Conservation (phyloP, 1,140 invertebrate genomes). For the Drosophila parvula region DNA sequence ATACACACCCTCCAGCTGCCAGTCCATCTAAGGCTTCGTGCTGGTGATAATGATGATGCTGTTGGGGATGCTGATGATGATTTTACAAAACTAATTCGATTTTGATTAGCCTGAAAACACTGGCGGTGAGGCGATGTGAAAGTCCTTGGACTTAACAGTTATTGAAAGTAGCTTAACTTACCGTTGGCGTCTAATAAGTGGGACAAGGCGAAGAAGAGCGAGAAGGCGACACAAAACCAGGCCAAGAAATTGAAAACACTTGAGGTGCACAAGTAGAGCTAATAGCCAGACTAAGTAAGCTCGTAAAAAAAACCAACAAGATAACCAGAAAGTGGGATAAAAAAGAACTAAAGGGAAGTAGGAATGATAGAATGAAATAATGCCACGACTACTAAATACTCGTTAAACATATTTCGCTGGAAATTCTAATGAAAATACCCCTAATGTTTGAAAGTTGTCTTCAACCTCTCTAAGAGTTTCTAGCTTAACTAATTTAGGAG, state of each 20-base stretch:
- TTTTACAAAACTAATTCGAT: slow-evolving; percentile 72
- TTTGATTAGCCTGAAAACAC: slow-evolving; percentile 66
- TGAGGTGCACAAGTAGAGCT: slow-evolving; percentile 41
- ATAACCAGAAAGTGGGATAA: not conserved
- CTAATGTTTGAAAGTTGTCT: not conserved
- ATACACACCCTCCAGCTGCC: not conserved
- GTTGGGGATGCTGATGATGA: slow-evolving; percentile 56
- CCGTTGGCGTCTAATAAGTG: slow-evolving; percentile 32
- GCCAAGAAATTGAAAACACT: slow-evolving; percentile 54
- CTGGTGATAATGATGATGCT: slow-evolving; percentile 21
- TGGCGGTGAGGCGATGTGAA: not conserved
- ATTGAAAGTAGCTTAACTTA: slow-evolving; percentile 62
- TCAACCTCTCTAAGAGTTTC: too few species aligned
- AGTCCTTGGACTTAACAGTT: slow-evolving; percentile 46
- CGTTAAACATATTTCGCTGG: not conserved
- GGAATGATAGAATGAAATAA: not conserved
- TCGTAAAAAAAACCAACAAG: slow-evolving; percentile 49
- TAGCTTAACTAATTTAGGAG: too few species aligned
- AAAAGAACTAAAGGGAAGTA: not conserved
- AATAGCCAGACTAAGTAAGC: slow-evolving; percentile 57
- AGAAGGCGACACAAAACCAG: not conserved
- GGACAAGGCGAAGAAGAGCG: not conserved
- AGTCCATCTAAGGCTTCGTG: slow-evolving; percentile 4
- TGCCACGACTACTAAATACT: not conserved
- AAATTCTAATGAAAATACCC: too few species aligned